Evolutionary conservation across 2,888 invertebrate species (phyloP), one percentile per base, ranked within the genome.

Genomic region (Dynastes grantii): DNA sequence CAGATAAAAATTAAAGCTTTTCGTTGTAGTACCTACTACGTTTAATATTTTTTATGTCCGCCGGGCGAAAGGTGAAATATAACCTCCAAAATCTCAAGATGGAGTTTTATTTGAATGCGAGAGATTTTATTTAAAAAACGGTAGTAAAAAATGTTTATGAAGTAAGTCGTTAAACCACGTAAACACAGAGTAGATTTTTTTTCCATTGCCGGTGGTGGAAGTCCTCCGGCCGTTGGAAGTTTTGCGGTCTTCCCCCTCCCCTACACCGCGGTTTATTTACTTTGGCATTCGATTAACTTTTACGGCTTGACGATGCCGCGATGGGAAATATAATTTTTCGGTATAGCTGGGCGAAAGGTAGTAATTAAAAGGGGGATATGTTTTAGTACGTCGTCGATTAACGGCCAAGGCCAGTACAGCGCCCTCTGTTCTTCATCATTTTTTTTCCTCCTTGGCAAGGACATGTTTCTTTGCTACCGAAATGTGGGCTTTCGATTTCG

Each of bases 211-310:
- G 65, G 11, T 40, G 65, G 16, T 22, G 65, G 9, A 8, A 16
- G 22, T 5, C 16, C 22, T 58, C 22, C 22, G 55, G 16, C 22
- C 22, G 22, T 16, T 37, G n/a, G 55, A 16, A 22, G 16, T 58
- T 58, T 58, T 58, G 55, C 55, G 55, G 55, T 58, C 55, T 58
- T 11, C 45, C 9, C 45, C 9, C 2, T 8, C 45, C 45, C 2
- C 8, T 8, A 8, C 11, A 11, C 1, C 16, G 22, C 45, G 65
- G 22, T 55, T 58, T 71, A 71, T 71, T 71, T 71, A 71, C 55
- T 71, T 55, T 71, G 16, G 71, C 71, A 32, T 71, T 71, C 55
- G 71, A 71, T 71, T 71, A 71, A 71, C 71, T 71, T 71, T 71
- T 71, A 58, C 58, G 71, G 58, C 45, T 71, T 71, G 37, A 55